phyloP scores from a whole-genome alignment of 2,797 vertebrate genomes.

The Champsocephalus gunnari region DNA sequence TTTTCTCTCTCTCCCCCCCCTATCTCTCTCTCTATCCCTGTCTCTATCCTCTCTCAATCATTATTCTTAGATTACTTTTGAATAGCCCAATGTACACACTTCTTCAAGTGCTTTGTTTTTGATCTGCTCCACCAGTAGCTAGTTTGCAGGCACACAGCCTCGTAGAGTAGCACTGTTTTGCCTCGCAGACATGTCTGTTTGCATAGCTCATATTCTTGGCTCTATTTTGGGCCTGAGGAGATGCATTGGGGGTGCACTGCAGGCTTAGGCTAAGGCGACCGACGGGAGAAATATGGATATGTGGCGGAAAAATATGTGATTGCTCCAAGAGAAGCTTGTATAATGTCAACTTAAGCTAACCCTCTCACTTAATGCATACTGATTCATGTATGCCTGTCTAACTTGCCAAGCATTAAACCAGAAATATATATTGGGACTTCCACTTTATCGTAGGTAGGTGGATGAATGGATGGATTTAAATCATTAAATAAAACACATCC shows the following conservation, averaged over 20 bases:
- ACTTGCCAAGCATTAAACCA: slow-evolving; percentile 25
- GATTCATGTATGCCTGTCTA: slow-evolving; percentile 29
- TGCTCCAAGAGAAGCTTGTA: slow-evolving; percentile 24
- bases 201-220: slow-evolving; percentile 63
- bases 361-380: slow-evolving; percentile 34
- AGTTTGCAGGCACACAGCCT: slow-evolving; percentile 7
- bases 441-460: neutral
- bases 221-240: slow-evolving; percentile 71
- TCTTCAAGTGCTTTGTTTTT: slow-evolving; percentile 20
- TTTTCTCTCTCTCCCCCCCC: neutral
- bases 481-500: slow-evolving; percentile 24
- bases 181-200: slow-evolving; percentile 65
- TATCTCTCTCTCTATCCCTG: neutral
- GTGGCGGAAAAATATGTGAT: slow-evolving; percentile 49
- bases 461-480: no score
- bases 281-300: slow-evolving; percentile 45
- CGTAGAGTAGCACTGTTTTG: slow-evolving; percentile 34
- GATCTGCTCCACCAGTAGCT: slow-evolving; percentile 18
- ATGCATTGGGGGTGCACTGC: slow-evolving; percentile 43
- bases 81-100: neutral
- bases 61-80: slow-evolving; percentile 2
- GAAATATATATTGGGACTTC: slow-evolving; percentile 19
- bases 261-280: slow-evolving; percentile 37
- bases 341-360: slow-evolving; percentile 46
- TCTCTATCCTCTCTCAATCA: slow-evolving; percentile 21